Evolutionary conservation across 2,113 vertebrate genomes (phyloP).

Genomic region (Chrysemys picta): DNA sequence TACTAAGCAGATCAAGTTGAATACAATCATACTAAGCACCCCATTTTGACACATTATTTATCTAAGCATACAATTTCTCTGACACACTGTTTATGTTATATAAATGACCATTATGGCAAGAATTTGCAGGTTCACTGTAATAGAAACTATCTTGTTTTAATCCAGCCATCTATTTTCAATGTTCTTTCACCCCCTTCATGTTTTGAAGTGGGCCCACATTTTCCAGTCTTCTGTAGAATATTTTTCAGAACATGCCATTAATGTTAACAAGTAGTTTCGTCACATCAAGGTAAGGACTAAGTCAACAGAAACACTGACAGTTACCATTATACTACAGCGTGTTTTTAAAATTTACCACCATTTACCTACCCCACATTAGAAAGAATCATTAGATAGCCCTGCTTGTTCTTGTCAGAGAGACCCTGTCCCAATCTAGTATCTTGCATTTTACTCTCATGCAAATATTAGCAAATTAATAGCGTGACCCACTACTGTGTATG

Average conservation of each 20-base stretch:
- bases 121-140: conserved; percentile 18
- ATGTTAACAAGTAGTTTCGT: fast-evolving
- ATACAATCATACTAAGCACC: conserved; percentile 38
- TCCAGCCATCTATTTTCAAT: not conserved
- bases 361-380: too few species aligned
- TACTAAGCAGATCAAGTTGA: conserved; percentile 56
- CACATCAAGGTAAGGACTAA: not conserved
- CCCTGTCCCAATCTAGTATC: conserved; percentile 2
- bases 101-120: conserved; percentile 32
- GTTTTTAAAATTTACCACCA: not conserved
- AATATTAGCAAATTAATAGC: conserved; percentile 57
- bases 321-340: too few species aligned
- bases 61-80: conserved; percentile 34
- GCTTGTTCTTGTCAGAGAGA: conserved; percentile 14
- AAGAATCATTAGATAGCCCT: not conserved
- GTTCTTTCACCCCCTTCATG: not conserved
- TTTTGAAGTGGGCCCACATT: not conserved
- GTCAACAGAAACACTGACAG: not conserved
- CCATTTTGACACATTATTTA: conserved; percentile 36
- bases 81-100: conserved; percentile 30
- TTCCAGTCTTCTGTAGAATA: not conserved
- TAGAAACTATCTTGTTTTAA: conserved; percentile 32
- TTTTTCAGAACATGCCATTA: not conserved
- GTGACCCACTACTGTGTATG: conserved; percentile 42
- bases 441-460: conserved; percentile 47